A percentile compares a stretch with the other conserved stretches of the same genome.
phyloP scores from a whole-genome alignment of 1,140 invertebrate species.

The Epicauta chinensis region DNA sequence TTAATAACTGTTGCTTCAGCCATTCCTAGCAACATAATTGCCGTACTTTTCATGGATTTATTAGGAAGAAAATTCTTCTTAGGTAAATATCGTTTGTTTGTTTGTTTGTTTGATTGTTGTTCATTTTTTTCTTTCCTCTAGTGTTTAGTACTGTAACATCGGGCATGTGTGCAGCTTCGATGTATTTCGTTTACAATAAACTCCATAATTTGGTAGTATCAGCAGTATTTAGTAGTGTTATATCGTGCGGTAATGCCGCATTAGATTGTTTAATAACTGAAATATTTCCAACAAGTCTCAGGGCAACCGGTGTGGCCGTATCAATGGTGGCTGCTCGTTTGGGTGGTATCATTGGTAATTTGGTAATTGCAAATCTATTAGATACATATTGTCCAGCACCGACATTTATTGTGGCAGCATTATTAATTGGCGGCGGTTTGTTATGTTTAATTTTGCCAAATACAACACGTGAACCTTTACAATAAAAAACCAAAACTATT shows the following conservation, averaged over 20 bases:
- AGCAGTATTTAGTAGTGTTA: constrained; percentile 79
- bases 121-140: constrained; percentile 45
- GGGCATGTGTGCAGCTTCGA: constrained; percentile 72
- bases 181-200: constrained; percentile 79
- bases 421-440: constrained; percentile 74
- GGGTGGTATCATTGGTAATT: constrained; percentile 80
- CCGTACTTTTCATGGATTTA: constrained; percentile 66
- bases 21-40: constrained; percentile 76
- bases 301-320: constrained; percentile 77
- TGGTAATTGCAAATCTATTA: constrained; percentile 74
- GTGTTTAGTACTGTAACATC: constrained; percentile 84
- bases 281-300: constrained; percentile 80
- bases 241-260: constrained; percentile 81
- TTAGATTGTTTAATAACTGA: constrained; percentile 83
- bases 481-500: too few relatives aligned
- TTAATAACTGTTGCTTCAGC: constrained; percentile 79
- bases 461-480: constrained; percentile 71
- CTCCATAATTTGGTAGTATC: constrained; percentile 75
- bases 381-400: constrained; percentile 78
- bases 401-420: constrained; percentile 74
- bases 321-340: constrained; percentile 80
- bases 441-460: constrained; percentile 80
- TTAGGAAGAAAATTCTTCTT: constrained; percentile 85
- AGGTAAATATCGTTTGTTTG: constrained; percentile 44
- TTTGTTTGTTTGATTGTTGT: not conserved